phyloP scores from a whole-genome alignment of 2,113 vertebrate species.

The Upupa epops region DNA sequence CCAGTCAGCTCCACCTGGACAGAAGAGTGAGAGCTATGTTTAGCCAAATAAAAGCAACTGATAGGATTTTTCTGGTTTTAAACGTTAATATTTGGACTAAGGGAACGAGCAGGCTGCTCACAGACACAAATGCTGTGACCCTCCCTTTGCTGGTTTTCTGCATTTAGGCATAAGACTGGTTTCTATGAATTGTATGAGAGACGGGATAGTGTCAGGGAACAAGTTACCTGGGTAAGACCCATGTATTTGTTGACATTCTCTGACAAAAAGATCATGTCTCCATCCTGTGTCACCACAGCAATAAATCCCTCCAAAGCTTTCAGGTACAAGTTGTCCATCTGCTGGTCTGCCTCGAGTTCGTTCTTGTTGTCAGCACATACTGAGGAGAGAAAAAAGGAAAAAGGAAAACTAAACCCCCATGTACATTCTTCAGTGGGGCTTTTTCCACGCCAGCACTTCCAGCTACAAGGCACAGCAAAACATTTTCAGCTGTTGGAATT shows the following conservation, averaged over 20 bases:
- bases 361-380: constrained; percentile 76
- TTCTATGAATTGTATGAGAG: constrained; percentile 11
- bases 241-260: constrained; percentile 93
- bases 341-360: constrained; percentile 72
- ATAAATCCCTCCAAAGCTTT: constrained; percentile 92
- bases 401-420: neutral
- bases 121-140: neutral
- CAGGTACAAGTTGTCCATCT: constrained; percentile 83
- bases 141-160: neutral
- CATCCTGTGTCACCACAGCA: constrained; percentile 88
- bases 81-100: neutral
- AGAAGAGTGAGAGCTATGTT: constrained; percentile 19
- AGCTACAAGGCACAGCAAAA: neutral
- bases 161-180: neutral
- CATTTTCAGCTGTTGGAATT: neutral
- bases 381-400: constrained; percentile 5
- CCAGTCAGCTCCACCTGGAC: constrained; percentile 92
- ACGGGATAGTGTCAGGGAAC: neutral
- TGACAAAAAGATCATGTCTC: constrained; percentile 93
- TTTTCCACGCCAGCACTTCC: neutral
- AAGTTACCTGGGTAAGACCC: constrained; percentile 91
- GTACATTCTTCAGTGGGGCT: neutral
- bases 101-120: neutral
- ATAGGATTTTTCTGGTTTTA: neutral
- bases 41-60: neutral